Percentiles rank a stretch among this genome's conserved stretches.
phyloP scores from a whole-genome alignment of 2,113 vertebrate genomes.

The Pholis gunnellus region DNA sequence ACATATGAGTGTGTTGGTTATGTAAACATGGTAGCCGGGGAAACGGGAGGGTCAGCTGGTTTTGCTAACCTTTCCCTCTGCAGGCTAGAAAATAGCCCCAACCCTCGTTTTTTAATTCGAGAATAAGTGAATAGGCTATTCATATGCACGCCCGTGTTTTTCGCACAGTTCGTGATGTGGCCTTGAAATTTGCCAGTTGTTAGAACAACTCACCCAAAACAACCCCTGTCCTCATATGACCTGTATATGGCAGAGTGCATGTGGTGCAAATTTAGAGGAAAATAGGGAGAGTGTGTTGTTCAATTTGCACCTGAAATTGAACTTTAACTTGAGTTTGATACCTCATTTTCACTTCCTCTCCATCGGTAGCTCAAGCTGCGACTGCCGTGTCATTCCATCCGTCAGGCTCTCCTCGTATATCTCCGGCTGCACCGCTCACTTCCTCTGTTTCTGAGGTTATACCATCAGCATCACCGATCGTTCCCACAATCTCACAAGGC shows the following conservation, averaged over 20 bases:
- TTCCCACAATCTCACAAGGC: conserved; percentile 19
- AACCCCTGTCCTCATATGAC: conserved; percentile 51
- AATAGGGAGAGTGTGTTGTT: not conserved
- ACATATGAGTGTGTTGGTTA: conserved; percentile 64
- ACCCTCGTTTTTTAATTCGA: conserved; percentile 18
- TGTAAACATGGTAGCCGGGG: conserved; percentile 67
- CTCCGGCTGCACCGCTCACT: conserved; percentile 1
- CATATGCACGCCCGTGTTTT: conserved; percentile 71
- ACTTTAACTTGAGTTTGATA: not conserved
- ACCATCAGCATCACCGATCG: conserved; percentile 14
- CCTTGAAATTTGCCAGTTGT: conserved; percentile 38
- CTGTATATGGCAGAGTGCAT: conserved; percentile 3
- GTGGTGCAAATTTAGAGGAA: not conserved
- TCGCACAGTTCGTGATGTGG: conserved; percentile 50
- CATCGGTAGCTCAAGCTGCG: conserved; percentile 5
- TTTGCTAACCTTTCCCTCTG: conserved; percentile 61
- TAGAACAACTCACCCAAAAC: conserved; percentile 55
- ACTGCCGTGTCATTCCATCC: conserved; percentile 2
- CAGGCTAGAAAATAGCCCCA: conserved; percentile 17
- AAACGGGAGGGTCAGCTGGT: conserved; percentile 66
- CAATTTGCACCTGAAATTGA: not conserved
- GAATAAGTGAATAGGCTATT: conserved; percentile 48
- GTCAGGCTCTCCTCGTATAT: conserved; percentile 31
- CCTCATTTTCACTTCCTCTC: not conserved
- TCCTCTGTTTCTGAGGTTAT: conserved; percentile 6